These are phyloP conservation scores for Coregonus suidteri DNA, from an alignment of 2,797 vertebrate species.

Conservation along the genomic window DNA sequence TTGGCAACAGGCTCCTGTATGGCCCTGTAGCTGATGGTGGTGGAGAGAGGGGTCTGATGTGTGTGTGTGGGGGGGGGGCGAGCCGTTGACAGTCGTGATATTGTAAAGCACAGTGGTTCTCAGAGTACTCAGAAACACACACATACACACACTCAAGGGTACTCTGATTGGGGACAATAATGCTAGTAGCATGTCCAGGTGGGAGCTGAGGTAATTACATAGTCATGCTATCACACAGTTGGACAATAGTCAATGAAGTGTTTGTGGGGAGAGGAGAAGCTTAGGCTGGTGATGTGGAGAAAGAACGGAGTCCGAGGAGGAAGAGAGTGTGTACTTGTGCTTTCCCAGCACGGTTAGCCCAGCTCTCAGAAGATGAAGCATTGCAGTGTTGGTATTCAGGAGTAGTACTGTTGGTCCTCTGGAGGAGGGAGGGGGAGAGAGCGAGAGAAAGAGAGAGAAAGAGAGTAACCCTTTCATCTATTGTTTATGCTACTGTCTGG, in stretches of 20 bases:
- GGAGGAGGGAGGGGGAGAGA: not conserved
- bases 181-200: constrained; percentile 15
- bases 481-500: constrained; percentile 65
- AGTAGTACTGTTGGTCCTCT: constrained; percentile 57
- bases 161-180: not conserved
- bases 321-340: not conserved
- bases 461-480: constrained; percentile 69
- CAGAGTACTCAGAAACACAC: constrained; percentile 3
- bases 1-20: constrained; percentile 39
- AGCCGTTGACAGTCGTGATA: constrained; percentile 42
- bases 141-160: not conserved
- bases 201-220: constrained; percentile 12
- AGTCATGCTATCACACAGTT: constrained; percentile 3
- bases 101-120: constrained; percentile 12
- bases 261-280: no score
- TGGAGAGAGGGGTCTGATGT: constrained; percentile 24
- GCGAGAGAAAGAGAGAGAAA: constrained; percentile 29
- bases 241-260: not conserved
- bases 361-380: constrained; percentile 2
- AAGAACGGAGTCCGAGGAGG: not conserved
- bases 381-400: constrained; percentile 48
- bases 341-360: not conserved
- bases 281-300: not conserved
- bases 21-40: constrained; percentile 20
- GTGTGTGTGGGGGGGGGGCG: not conserved